phyloP scores from a whole-genome alignment of 1,140 invertebrate species.

The Aphaenogaster floridana region DNA sequence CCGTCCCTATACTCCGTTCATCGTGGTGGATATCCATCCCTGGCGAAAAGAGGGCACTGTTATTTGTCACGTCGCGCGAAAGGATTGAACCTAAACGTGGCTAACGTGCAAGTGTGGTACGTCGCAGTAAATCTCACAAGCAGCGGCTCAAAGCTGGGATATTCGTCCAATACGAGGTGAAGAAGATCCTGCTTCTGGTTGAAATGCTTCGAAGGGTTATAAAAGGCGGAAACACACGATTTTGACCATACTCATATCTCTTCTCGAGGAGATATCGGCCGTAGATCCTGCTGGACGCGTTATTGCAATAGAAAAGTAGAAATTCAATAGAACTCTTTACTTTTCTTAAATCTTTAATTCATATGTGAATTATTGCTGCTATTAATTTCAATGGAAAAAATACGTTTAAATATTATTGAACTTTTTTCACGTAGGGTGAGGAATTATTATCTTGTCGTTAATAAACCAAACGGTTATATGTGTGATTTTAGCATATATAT shows the following conservation, averaged over 20 bases:
- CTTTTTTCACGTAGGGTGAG: not conserved
- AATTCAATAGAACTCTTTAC: not conserved
- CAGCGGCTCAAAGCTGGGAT: constrained; percentile 4
- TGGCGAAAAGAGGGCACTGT: constrained; percentile 28
- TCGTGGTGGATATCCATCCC: constrained; percentile 32
- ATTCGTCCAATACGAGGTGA: constrained; percentile 19
- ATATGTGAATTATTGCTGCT: not conserved
- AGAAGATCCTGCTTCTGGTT: constrained; percentile 2
- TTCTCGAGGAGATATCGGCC: not conserved
- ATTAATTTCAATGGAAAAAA: not conserved
- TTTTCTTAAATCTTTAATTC: not conserved
- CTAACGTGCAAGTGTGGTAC: not conserved
- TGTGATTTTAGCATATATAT: not conserved
- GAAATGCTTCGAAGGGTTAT: constrained; percentile 30
- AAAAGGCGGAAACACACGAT: constrained; percentile 35
- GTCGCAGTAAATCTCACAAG: constrained; percentile 36
- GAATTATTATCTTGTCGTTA: not conserved
- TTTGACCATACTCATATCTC: not conserved
- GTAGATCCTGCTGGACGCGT: not conserved
- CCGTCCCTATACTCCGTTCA: constrained; percentile 32
- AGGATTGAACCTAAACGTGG: constrained; percentile 44
- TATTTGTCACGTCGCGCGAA: constrained; percentile 42
- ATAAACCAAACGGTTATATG: not conserved
- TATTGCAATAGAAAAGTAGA: not conserved
- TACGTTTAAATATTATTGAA: not conserved